Evolutionary conservation across 2,888 invertebrate species (phyloP).

Genomic region (Cheilosia soror): DNA sequence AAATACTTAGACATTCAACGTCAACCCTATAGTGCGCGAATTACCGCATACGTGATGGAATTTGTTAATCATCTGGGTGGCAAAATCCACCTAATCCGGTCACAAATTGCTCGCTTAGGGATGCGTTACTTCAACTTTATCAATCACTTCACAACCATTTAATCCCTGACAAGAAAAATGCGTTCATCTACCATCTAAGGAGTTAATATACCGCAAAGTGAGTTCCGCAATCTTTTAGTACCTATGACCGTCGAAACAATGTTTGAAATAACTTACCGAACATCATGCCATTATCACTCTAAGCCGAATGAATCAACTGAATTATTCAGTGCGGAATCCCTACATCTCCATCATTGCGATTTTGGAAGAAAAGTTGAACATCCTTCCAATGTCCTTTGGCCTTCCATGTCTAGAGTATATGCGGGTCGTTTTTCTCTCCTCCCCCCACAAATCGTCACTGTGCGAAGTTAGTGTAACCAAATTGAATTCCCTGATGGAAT

Average conservation of each 20-base stretch:
- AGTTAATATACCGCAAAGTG: no score
- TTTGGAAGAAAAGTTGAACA: slow-evolving; percentile 55
- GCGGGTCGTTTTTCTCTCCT: neutral
- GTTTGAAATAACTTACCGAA: slow-evolving; percentile 49
- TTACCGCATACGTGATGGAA: no score
- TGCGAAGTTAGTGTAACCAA: slow-evolving; percentile 40
- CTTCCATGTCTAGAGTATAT: slow-evolving; percentile 15
- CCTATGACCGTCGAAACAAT: slow-evolving; percentile 18
- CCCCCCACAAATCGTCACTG: slow-evolving; percentile 23
- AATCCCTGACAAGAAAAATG: neutral
- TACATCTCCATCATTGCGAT: slow-evolving; percentile 17
- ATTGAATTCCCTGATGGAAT: slow-evolving; percentile 69
- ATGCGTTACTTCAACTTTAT: neutral
- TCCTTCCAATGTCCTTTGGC: slow-evolving; percentile 30
- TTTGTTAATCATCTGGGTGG: no score
- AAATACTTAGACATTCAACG: no score
- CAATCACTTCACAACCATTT: neutral
- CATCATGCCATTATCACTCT: slow-evolving; percentile 52
- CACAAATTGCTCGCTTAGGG: no score
- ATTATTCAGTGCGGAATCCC: slow-evolving; percentile 52
- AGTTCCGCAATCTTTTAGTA: neutral
- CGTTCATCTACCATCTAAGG: no score
- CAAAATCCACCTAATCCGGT: no score
- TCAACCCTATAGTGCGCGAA: no score
- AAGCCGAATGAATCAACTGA: slow-evolving; percentile 52